phyloP scores from a whole-genome alignment of 2,888 invertebrate species.

The Diabrotica balteata region DNA sequence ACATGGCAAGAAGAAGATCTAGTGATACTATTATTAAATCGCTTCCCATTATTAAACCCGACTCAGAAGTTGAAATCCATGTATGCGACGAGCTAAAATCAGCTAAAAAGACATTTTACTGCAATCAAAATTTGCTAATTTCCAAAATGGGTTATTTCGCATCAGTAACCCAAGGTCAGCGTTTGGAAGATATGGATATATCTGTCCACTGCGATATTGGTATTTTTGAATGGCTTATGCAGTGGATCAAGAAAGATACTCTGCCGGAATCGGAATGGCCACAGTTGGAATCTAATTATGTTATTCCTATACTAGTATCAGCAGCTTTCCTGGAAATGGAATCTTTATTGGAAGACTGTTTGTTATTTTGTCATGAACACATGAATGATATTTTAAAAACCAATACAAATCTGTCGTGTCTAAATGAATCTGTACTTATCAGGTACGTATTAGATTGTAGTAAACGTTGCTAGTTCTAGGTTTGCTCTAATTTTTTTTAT shows the following conservation, averaged over 20 bases:
- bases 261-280: slow-evolving; percentile 74
- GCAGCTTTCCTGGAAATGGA: slow-evolving; percentile 97
- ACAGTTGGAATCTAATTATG: slow-evolving; percentile 79
- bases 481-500: background rate
- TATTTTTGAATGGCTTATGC: slow-evolving; percentile 96
- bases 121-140: slow-evolving; percentile 84
- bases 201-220: slow-evolving; percentile 96
- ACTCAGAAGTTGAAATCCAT: slow-evolving; percentile 87
- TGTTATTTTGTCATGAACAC: slow-evolving; percentile 84
- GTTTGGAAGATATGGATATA: slow-evolving; percentile 71
- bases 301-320: slow-evolving; percentile 91
- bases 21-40: slow-evolving; percentile 56
- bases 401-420: slow-evolving; percentile 85
- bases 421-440: slow-evolving; percentile 79
- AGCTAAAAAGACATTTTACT: slow-evolving; percentile 86
- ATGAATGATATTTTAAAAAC: slow-evolving; percentile 87
- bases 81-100: slow-evolving; percentile 95
- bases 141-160: slow-evolving; percentile 96
- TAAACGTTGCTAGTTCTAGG: too few relatives aligned
- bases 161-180: slow-evolving; percentile 76
- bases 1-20: slow-evolving; percentile 37
- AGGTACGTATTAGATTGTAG: slow-evolving; percentile 55
- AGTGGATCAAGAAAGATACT: slow-evolving; percentile 87
- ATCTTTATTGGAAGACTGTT: slow-evolving; percentile 83
- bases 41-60: slow-evolving; percentile 56